Conservation (phyloP, 2,797 vertebrate species). For the Threskiornis aethiopicus region DNA sequence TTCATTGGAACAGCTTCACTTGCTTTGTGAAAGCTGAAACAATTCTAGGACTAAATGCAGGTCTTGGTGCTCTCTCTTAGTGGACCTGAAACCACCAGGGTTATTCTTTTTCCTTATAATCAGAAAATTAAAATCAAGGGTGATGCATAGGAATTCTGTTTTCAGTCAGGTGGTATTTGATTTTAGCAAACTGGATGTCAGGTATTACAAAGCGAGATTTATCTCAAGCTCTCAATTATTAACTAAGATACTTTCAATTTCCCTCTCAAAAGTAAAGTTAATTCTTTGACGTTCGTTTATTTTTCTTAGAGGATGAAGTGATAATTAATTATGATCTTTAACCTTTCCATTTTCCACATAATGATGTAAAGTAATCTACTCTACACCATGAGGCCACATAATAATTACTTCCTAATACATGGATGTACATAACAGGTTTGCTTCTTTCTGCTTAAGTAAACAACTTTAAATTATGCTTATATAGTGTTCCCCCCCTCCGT, state of each 20-base stretch:
- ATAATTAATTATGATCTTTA: not conserved
- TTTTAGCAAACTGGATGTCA: not conserved
- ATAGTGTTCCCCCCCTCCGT: accelerated
- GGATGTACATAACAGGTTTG: not conserved
- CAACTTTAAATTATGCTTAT: not conserved
- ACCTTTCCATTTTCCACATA: not conserved
- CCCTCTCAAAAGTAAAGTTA: not conserved
- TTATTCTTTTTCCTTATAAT: not conserved
- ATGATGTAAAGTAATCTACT: not conserved
- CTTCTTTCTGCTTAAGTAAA: not conserved
- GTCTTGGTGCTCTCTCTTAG: not conserved
- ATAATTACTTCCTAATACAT: not conserved
- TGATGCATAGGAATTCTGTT: not conserved
- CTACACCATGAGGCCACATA: not conserved
- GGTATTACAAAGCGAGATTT: not conserved
- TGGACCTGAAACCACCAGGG: not conserved
- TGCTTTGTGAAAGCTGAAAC: not conserved
- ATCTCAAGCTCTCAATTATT: not conserved
- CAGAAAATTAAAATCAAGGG: not conserved
- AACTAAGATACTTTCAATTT: not conserved
- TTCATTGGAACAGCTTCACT: not conserved
- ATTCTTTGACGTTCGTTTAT: not conserved
- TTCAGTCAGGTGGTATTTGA: not conserved
- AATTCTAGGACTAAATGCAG: not conserved
- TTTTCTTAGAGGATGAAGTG: not conserved